Base-by-base conservation (phyloP, 1,140 invertebrate species). In the Wasmannia auropunctata region DNA sequence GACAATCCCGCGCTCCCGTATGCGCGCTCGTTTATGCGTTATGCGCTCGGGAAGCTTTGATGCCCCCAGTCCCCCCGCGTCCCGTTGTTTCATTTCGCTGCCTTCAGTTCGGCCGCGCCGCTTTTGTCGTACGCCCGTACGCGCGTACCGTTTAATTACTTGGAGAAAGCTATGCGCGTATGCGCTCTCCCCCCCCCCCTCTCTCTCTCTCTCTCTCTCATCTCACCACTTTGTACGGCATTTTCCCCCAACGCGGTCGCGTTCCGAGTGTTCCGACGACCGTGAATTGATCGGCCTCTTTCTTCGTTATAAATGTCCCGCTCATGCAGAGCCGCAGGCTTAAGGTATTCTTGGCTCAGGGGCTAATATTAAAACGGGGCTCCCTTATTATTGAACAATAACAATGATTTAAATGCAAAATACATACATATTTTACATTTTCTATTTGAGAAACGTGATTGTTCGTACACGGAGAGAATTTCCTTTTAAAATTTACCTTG, bases 111-210 rank as follows among this genome's bases (percentile, higher is more conserved):
- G 77, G 22, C n/a, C n/a, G n/a, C 79, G 43, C 62, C 83, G 81
- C 89, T 89, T 92, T 92, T 92, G 91, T 88, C 84, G 88, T 85
- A 49, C 7, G 65, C 14, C 16, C 77, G n/a, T n/a, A n/a, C n/a
- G n/a, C n/a, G 34, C 43, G 60, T 60, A 14, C 31, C 90, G 91
- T 91, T 93, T 92, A 91, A 93, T 93, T 92, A 93, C 87, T 83
- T 88, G 79, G 56, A 81, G 77, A 91, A 91, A 92, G 86, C 90
- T 87, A 85, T 85, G 84, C 28, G 43, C 49, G 22, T 58, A 76
- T 31, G 4, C n/a, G 28, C 28, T 69, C 34, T 81, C 65, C 34
- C 43, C 3, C n/a, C n/a, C n/a, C n/a, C n/a, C n/a, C n/a, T 43
- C 43, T 40, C 37, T 40, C 37, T 40, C 37, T 40, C 37, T 3